Conservation (phyloP, 1,140 invertebrate species). For the Ceratina australensis region DNA sequence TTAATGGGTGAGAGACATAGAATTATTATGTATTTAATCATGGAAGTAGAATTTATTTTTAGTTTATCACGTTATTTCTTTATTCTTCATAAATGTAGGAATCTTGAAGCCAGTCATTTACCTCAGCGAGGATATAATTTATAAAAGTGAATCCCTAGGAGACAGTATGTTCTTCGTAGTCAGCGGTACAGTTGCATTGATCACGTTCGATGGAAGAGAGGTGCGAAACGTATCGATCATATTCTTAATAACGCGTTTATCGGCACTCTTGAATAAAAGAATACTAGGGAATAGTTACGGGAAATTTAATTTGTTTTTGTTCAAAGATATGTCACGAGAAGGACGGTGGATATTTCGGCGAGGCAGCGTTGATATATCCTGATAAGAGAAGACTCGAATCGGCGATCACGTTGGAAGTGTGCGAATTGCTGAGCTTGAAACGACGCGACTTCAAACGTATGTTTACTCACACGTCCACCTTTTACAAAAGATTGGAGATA, state of each 20-base stretch:
- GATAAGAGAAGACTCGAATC: constrained; percentile 64
- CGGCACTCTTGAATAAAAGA: too few species aligned
- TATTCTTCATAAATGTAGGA: constrained; percentile 40
- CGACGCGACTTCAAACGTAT: constrained; percentile 65
- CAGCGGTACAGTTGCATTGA: constrained; percentile 80
- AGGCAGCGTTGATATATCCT: constrained; percentile 67
- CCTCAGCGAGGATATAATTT: constrained; percentile 73
- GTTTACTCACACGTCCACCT: constrained; percentile 45
- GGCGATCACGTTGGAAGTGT: constrained; percentile 68
- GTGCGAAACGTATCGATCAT: constrained; percentile 62
- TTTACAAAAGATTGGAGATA: constrained; percentile 53
- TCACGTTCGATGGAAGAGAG: constrained; percentile 80
- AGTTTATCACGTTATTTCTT: constrained; percentile 1
- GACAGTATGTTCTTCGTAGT: constrained; percentile 82
- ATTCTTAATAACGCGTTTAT: too few species aligned
- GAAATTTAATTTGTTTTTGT: constrained; percentile 19
- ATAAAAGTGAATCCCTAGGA: constrained; percentile 75
- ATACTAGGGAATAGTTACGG: too few species aligned
- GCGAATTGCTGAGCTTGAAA: constrained; percentile 69
- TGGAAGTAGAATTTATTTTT: too few species aligned
- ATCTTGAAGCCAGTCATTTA: constrained; percentile 64
- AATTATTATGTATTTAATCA: too few species aligned
- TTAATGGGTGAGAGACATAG: constrained; percentile 69
- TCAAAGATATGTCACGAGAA: constrained; percentile 77
- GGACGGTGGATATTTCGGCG: constrained; percentile 79